Base-by-base conservation (phyloP, 2,797 vertebrate species). In the Helarctos malayanus region DNA sequence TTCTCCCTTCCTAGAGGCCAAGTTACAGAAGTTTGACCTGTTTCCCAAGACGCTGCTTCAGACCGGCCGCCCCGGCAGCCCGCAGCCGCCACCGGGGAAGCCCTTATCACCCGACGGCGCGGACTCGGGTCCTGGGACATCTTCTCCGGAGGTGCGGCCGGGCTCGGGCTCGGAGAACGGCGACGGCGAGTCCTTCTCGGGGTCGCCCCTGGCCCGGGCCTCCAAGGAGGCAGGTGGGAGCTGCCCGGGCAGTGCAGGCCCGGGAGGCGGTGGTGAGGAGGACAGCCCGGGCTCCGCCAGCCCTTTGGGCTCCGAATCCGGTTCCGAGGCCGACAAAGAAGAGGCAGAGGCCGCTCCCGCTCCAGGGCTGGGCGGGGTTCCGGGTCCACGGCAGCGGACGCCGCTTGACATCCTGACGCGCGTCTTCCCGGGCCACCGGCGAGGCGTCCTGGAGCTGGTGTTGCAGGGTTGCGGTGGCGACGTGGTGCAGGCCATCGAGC, bases 401-500 rank as follows among this genome's bases (percentile, higher is more conserved):
- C 99, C 99, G 98, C 99, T 99, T 98, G 99, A 99, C 98, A 99
- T 99, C 98, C 98, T 99, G 98, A 99, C 99, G 57, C 99, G 99
- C 32, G 99, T 99, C 57, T 99, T 99, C 98, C 99, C 99, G 57
- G 99, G 99, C 95, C 99, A 99, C 99, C 99, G 99, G 98, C 99
- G 99, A 61, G 99, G 99, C 98, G 99, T 99, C 88, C 98, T 99
- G 98, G 99, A 99, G 99, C 99, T 99, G 92, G 99, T 99, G 76
- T 98, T 99, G 97, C 99, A 99, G 98, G 99, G 99, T 98, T 99
- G 99, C 98, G 99, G 99, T 8, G 99, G 99, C 89, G 99, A 99
- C 98, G 99, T 99, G 99, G 99, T 99, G 54, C 99, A 99, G 98
- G 99, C 99, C 98, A 99, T 99, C 97, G 99, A 99, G 99, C 99